phyloP scores from a whole-genome alignment of 2,888 invertebrate species.

The Trachelus tabidus region DNA sequence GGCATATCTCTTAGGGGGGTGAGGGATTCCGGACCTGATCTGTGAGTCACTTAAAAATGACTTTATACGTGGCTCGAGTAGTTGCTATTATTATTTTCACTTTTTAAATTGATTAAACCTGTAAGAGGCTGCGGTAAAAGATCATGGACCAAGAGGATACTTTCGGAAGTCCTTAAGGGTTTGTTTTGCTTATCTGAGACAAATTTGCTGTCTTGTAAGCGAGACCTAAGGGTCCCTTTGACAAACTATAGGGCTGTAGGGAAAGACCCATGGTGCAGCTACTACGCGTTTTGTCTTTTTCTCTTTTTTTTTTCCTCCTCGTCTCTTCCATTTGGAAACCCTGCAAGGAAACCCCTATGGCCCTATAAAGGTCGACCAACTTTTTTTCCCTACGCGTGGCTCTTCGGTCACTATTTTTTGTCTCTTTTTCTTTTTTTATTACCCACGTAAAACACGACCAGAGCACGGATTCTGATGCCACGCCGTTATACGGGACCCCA shows the following conservation, averaged over 20 bases:
- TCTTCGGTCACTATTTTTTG: neutral
- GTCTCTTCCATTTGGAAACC: slow-evolving; percentile 3
- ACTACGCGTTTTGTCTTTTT: neutral
- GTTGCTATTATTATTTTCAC: neutral
- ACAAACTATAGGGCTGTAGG: slow-evolving; percentile 54
- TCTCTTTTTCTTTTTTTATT: slow-evolving; percentile 5
- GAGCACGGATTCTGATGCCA: neutral
- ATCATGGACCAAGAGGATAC: neutral
- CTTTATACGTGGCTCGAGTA: neutral
- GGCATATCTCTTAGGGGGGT: neutral
- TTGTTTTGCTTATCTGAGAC: slow-evolving; percentile 64
- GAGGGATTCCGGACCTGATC: neutral
- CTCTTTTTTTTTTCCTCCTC: neutral
- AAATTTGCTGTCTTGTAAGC: slow-evolving; percentile 64
- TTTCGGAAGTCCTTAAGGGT: slow-evolving; percentile 39
- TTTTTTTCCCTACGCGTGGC: slow-evolving; percentile 18
- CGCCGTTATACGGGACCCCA: neutral
- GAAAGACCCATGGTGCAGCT: slow-evolving; percentile 25
- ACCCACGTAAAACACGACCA: slow-evolving; percentile 9
- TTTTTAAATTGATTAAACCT: neutral
- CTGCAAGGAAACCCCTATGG: neutral
- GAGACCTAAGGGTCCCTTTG: slow-evolving; percentile 60
- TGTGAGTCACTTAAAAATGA: neutral
- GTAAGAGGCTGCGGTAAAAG: neutral
- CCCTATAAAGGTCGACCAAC: slow-evolving; percentile 35